Conservation (phyloP, 2,797 vertebrate species). For the Oreochromis grahami region DNA sequence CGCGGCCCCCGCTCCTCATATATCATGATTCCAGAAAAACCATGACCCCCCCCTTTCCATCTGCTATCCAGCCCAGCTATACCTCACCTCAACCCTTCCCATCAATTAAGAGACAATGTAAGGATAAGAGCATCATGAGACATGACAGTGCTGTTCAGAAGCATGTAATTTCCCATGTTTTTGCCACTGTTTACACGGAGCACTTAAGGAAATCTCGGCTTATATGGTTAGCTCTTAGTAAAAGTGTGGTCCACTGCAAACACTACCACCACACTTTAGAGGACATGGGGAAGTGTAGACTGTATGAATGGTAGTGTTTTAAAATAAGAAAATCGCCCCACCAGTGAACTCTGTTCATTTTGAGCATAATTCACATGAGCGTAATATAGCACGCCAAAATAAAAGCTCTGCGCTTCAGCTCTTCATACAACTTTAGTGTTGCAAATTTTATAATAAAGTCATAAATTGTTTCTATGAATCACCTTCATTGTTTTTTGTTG, state of each 20-base stretch:
- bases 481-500: neutral
- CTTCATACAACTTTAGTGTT: neutral
- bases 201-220: neutral
- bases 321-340: neutral
- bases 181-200: neutral
- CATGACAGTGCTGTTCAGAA: neutral
- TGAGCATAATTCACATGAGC: neutral
- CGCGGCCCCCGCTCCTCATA: conserved; percentile 45
- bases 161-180: neutral
- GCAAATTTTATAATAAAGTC: neutral
- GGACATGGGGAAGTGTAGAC: neutral
- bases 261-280: neutral
- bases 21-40: conserved; percentile 68
- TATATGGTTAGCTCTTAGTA: neutral
- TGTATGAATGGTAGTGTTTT: neutral
- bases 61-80: neutral
- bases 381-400: neutral
- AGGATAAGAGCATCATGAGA: neutral
- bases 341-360: neutral
- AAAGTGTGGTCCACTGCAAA: neutral
- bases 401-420: neutral
- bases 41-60: neutral
- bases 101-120: conserved; percentile 4
- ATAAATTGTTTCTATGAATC: neutral
- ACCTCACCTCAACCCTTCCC: conserved; percentile 34